Conservation (phyloP, 1,140 invertebrate genomes). For the Asbolus verrucosus region DNA sequence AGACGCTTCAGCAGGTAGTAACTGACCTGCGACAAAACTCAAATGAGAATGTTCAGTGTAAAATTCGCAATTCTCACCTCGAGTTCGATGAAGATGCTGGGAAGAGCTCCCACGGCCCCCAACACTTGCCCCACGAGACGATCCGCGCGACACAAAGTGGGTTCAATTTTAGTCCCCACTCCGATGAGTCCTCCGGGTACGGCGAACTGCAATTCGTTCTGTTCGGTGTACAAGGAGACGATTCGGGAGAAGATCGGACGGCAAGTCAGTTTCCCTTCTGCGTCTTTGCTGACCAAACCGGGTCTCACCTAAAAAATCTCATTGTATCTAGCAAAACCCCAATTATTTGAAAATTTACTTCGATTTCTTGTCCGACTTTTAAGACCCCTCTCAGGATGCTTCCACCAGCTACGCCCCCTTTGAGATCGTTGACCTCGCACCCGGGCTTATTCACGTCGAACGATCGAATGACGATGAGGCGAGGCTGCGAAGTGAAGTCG, state of each 20-base stretch:
- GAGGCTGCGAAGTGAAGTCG: constrained; percentile 95
- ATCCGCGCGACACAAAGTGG: constrained; percentile 97
- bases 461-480: constrained; percentile 98
- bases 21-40: constrained; percentile 72
- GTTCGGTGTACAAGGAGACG: constrained; percentile 98
- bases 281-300: constrained; percentile 95
- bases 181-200: constrained; percentile 99
- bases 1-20: constrained; percentile 96
- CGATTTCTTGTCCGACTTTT: constrained; percentile 82
- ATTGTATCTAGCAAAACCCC: too few relatives aligned
- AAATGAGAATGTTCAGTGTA: not conserved
- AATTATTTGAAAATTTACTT: constrained; percentile 63
- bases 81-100: constrained; percentile 97
- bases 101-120: constrained; percentile 96
- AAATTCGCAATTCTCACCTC: constrained; percentile 72
- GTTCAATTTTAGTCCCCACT: constrained; percentile 99
- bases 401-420: constrained; percentile 98
- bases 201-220: constrained; percentile 98
- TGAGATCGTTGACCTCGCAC: constrained; percentile 97
- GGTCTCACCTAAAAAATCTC: constrained; percentile 92
- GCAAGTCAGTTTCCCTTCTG: constrained; percentile 95
- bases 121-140: constrained; percentile 98
- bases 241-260: constrained; percentile 97
- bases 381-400: constrained; percentile 96
- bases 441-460: constrained; percentile 99